Conservation (phyloP, 2,797 vertebrate species). For the Orestias chungarensis region DNA sequence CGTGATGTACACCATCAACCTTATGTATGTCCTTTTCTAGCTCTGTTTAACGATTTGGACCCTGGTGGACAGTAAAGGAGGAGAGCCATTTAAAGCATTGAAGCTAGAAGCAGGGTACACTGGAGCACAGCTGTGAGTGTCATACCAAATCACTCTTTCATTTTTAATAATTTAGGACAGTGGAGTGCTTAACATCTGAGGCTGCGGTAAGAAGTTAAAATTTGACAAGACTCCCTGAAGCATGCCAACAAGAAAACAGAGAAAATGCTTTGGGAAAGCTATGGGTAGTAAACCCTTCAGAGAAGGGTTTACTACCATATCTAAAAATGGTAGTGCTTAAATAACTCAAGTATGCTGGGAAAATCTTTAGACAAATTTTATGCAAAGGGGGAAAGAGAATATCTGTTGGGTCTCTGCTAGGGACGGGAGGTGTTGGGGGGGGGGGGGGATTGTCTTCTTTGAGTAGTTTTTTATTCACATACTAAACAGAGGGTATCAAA, state of each 20-base stretch:
- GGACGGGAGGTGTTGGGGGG: too few species aligned
- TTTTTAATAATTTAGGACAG: conserved; percentile 4
- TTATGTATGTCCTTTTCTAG: background rate
- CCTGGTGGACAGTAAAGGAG: background rate
- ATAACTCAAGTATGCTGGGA: background rate
- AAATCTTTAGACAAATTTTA: background rate
- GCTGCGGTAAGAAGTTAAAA: conserved; percentile 3
- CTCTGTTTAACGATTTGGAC: background rate
- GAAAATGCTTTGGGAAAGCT: background rate
- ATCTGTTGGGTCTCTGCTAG: background rate
- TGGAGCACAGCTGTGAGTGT: conserved; percentile 5
- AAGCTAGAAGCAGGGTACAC: conserved; percentile 4
- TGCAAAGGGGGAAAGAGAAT: background rate
- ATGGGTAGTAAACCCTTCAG: background rate
- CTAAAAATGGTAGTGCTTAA: background rate
- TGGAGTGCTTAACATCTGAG: background rate
- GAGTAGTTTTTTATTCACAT: background rate
- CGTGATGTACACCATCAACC: background rate
- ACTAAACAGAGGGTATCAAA: background rate
- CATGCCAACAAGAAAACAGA: background rate
- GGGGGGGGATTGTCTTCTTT: background rate
- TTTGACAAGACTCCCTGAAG: background rate
- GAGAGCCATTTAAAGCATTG: background rate
- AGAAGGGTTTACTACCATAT: background rate
- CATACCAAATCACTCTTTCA: conserved; percentile 12